Evolutionary conservation across 2,113 vertebrate genomes (phyloP).

Genomic region (Strigops habroptila): DNA sequence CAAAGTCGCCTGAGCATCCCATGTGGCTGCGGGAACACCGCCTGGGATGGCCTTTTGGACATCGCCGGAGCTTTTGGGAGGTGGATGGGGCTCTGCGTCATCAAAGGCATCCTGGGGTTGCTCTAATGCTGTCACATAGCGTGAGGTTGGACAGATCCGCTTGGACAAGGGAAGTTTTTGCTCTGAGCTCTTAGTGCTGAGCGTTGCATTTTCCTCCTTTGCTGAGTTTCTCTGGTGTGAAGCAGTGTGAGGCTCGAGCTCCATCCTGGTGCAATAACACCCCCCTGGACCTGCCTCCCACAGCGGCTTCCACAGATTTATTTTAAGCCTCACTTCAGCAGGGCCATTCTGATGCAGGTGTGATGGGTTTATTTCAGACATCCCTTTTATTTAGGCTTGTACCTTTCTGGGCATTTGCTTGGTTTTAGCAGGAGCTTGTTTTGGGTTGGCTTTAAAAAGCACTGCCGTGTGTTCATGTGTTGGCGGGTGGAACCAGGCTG

Average conservation of each 20-base stretch:
- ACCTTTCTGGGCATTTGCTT: not conserved
- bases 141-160: not conserved
- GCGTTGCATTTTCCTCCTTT: not conserved
- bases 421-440: constrained; percentile 32
- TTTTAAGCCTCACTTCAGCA: not conserved
- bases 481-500: constrained; percentile 5
- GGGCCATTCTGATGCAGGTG: constrained; percentile 1
- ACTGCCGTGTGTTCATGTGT: not conserved
- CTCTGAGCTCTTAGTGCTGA: not conserved
- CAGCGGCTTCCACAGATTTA: not conserved
- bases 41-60: not conserved
- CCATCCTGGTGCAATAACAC: not conserved
- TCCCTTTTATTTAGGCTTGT: not conserved
- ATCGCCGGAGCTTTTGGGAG: fast-evolving
- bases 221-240: not conserved
- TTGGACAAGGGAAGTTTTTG: not conserved
- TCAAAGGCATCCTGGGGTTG: not conserved
- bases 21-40: not conserved
- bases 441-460: constrained; percentile 40
- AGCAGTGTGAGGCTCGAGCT: not conserved
- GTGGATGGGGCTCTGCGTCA: fast-evolving
- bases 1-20: not conserved
- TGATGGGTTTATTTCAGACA: not conserved
- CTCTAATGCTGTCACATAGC: fast-evolving
- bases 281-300: not conserved